Evolutionary conservation across 2,888 invertebrate species (phyloP), one percentile per base, ranked within the genome.

Genomic region (Ormyrus labotus): DNA sequence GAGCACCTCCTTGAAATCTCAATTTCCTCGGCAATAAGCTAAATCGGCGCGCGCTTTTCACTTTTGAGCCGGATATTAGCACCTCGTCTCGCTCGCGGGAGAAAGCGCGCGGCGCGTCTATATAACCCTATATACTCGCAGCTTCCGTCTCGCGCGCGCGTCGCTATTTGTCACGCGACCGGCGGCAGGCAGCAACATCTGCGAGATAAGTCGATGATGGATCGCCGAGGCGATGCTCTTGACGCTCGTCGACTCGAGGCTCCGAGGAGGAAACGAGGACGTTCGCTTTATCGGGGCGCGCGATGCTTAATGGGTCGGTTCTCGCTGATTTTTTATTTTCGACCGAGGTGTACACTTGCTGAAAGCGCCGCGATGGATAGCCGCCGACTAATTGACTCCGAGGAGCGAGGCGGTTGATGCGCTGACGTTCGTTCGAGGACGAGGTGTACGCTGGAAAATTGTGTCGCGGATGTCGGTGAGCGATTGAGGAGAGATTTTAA

Each of bases 181-280:
- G 34, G 4, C 34, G 34, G 34, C 34, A 4, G 34, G 34, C 34
- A 34, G 34, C 55, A 50, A 53, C 79, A 60, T 65, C 71, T 65
- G 70, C 60, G 65, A 65, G 80, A 76, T 80, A 80, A 80, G 72
- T 72, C 78, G 75, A 78, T 78, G 81, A 81, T 81, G 74, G 75
- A 81, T 81, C 75, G 75, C 75, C 72, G 45, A 53, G 58, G n/a
- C 72, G 67, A 78, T 63, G 74, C 64, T 65, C 81, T 65, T 61
- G 76, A 65, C 78, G 75, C 45, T 48, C 13, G 51, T 34, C 34
- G 34, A 34, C 34, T 34, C 34, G 34, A 34, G 34, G 34, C 34
- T 34, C 34, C 34, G 34, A 3, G 34, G 3, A 34, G 34, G 34
- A 34, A 34, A 34, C 48, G 68, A 51, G 19, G 58, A 34, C 19